These are phyloP conservation scores for Coreius guichenoti DNA, from an alignment of 2,797 vertebrate genomes.

Conservation along the genomic window DNA sequence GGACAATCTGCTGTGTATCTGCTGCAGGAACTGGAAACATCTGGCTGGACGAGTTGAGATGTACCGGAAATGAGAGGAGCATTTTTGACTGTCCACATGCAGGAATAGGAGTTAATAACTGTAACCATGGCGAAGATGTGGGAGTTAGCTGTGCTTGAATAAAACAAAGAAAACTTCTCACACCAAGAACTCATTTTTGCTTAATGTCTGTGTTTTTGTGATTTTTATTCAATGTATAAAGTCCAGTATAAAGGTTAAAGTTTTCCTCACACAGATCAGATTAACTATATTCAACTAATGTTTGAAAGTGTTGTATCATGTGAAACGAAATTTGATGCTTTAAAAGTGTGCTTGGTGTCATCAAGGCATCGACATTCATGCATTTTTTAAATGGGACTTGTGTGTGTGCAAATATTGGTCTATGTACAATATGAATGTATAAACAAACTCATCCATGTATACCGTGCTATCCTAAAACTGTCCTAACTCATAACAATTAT, in stretches of 20 bases:
- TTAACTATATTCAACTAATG: background rate
- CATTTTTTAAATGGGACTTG: background rate
- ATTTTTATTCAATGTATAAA: background rate
- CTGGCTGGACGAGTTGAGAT: constrained; percentile 84
- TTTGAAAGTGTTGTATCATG: background rate
- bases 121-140: constrained; percentile 81
- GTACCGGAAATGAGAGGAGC: constrained; percentile 70
- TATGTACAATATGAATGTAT: background rate
- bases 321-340: background rate
- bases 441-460: background rate
- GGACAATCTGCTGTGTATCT: background rate
- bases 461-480: background rate
- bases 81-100: constrained; percentile 73
- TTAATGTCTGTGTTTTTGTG: background rate
- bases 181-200: background rate
- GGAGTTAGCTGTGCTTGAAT: constrained; percentile 77
- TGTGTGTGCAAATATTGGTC: background rate
- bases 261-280: background rate
- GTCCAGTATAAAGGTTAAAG: too few species aligned
- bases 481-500: background rate
- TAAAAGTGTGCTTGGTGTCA: background rate
- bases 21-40: constrained; percentile 80
- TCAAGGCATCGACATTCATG: background rate
- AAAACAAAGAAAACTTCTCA: background rate
- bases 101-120: constrained; percentile 76